Conservation (phyloP, 2,113 vertebrate species). For the Motacilla tschutschensis region DNA sequence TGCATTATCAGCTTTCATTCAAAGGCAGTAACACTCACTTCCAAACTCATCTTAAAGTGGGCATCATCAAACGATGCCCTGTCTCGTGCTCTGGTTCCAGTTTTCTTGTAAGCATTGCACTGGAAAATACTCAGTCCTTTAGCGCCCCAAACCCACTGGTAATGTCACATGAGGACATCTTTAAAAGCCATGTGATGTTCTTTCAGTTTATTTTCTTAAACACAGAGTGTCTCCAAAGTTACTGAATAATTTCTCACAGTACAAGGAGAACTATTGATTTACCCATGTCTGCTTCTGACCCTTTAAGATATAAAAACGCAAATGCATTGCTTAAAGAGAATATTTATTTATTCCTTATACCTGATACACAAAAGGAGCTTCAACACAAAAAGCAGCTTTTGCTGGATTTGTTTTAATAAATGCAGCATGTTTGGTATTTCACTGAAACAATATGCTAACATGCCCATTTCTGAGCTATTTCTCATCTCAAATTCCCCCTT, state of each 20-base stretch:
- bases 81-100: neutral
- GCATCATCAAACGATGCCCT: neutral
- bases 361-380: neutral
- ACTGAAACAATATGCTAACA: neutral
- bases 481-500: neutral
- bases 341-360: constrained; percentile 13
- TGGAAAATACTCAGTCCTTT: constrained; percentile 45
- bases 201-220: constrained; percentile 56
- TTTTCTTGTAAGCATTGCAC: neutral
- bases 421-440: neutral
- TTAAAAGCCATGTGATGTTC: constrained; percentile 55
- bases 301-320: constrained; percentile 57
- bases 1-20: neutral
- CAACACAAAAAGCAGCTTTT: neutral
- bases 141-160: constrained; percentile 38
- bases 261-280: constrained; percentile 54
- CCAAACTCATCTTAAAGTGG: neutral
- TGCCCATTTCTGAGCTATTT: neutral
- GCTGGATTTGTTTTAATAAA: neutral
- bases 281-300: constrained; percentile 5
- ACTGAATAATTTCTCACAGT: constrained; percentile 60
- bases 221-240: constrained; percentile 53
- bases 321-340: constrained; percentile 12
- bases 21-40: neutral
- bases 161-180: constrained; percentile 33